Evolutionary conservation across 37 sponge, comb jelly and placozoan species (phyloP), one percentile per base, ranked within the genome.

Genomic region (Tethya wilhelma): DNA sequence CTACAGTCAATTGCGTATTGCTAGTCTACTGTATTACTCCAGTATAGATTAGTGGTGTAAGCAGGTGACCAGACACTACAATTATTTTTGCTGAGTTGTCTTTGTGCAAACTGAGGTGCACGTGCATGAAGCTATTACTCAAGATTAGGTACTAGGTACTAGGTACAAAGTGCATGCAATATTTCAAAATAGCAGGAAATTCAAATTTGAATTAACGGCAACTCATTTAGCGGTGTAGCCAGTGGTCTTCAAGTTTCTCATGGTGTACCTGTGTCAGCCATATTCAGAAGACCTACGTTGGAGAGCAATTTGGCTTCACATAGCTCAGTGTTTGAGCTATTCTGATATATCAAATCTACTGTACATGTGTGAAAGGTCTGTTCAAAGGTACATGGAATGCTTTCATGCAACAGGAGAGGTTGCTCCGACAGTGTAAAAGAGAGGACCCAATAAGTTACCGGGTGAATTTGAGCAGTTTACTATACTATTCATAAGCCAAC

Each of bases 251-350:
- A 49, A 49, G 53, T 49, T 49, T 49, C 14, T n/a, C n/a, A n/a
- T n/a, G n/a, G 53, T 49, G 53, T 19, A 14, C 56, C 59, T 77
- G 78, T 65, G 65, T 5, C 23, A 23, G 33, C 26, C 70, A 20
- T 80, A 69, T 43, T 66, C 80, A 11, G 40, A 66, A 25, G 69
- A 80, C 59, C 58, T 80, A 30, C 80, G 80, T 8, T 80, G 80
- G 80, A 44, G 80, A 17, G 30, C 40, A 6, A 71, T 80, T 56
- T 80, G 80, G 80, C 67, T 69, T n/a, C 40, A 66, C 40, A 31
- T 67, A 6, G 20, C 40, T 22, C 37, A 55, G 30, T 4, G 56
- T 20, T 7, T 56, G 38, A 38, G 41, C 38, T 34, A 37, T n/a
- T 7, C 11, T 28, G 58, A 69, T 14, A 69, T 80, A 32, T 30